Base-by-base conservation (phyloP, 2,888 invertebrate genomes). In the Ommatoiulus sabulosus region DNA sequence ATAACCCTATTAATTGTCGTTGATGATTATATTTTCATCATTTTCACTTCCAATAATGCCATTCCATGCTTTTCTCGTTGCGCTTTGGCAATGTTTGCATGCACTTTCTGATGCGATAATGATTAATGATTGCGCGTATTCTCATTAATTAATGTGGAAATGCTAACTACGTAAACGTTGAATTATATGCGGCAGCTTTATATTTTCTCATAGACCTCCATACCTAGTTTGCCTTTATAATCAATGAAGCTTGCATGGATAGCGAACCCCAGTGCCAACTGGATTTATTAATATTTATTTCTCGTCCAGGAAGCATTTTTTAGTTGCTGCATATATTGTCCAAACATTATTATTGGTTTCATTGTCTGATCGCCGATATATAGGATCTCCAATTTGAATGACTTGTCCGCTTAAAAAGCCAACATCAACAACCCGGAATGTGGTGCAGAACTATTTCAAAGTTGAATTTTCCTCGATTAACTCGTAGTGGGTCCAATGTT, bases 161-260 rank as follows among this genome's bases (percentile, higher is more conserved):
- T 63, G n/a, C 63, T n/a, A 63, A 63, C 63, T 63, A 63, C 63
- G 8, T 63, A 17, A 63, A n/a, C 63, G 63, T 63, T 63, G 63
- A 57, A 57, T n/a, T n/a, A n/a, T n/a, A 63, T 17, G 15, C 0
- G 63, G n/a, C 63, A 63, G 63, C 63, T 63, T 63, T n/a, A 63
- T 63, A 63, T 20, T 6, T 63, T 63, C 63, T 20, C 63, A 63
- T 63, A 15, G 15, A 57, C 17, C 17, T 63, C 63, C 7, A n/a
- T 20, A 63, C 5, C 20, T 63, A 17, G 20, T 6, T 20, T 6
- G 5, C 63, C 20, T 63, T 63, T 63, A 63, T 63, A 63, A 63
- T 63, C 63, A 63, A 20, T 63, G 63, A 63, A n/a, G n/a, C n/a
- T n/a, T 63, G 6, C n/a, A n/a, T 63, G 63, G n/a, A n/a, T 63